Evolutionary conservation across 2,113 vertebrate genomes (phyloP).

Genomic region (Pachypanchax playfairii): DNA sequence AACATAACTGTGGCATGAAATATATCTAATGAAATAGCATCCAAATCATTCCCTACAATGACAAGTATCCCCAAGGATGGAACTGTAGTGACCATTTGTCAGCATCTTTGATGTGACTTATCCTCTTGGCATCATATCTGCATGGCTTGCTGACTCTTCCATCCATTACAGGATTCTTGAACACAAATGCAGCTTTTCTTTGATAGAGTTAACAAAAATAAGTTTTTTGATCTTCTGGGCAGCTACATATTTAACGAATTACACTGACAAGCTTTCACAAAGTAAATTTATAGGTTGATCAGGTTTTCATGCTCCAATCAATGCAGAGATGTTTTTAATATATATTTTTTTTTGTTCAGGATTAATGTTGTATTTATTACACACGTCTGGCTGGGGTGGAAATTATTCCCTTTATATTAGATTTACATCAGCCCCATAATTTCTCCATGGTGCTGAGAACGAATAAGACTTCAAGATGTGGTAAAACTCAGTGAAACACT

Average conservation of each 20-base stretch:
- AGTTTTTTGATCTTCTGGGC: conserved; percentile 10
- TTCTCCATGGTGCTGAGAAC: conserved; percentile 7
- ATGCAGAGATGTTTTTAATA: no score
- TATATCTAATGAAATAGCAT: conserved; percentile 49
- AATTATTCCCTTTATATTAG: not conserved
- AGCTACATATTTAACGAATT: not conserved
- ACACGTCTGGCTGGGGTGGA: not conserved
- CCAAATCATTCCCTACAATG: conserved; percentile 16
- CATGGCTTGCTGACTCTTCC: conserved; percentile 26
- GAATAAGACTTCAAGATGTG: conserved; percentile 22
- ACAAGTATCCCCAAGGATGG: conserved; percentile 27
- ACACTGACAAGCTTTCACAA: not conserved
- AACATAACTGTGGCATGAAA: conserved; percentile 24
- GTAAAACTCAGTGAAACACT: conserved; percentile 44
- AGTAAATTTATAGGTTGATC: not conserved
- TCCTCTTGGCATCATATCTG: conserved; percentile 14
- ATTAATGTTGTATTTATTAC: not conserved
- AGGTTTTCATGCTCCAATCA: not conserved
- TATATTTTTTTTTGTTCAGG: no score
- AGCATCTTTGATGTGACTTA: no score
- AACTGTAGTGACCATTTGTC: conserved; percentile 20
- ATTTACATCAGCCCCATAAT: not conserved
- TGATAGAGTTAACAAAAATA: no score
- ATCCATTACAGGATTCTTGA: conserved; percentile 33
- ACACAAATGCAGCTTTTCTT: conserved; percentile 3